These are phyloP conservation scores for Sarcophaga subvicina DNA, from an alignment of 2,888 invertebrate species.

Conservation along the genomic window DNA sequence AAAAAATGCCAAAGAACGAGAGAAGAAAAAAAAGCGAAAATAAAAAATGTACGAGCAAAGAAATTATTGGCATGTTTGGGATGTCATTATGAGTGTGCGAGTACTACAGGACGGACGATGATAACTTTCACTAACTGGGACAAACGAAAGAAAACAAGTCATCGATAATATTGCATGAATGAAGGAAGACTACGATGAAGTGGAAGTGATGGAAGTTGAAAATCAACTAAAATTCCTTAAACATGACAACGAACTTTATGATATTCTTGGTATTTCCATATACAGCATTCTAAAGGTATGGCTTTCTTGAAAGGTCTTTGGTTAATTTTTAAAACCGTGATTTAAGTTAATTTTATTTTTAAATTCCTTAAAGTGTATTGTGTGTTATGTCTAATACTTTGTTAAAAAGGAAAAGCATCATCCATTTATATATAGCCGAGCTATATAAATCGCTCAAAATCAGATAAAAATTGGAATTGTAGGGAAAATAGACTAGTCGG, in stretches of 20 bases:
- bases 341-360: too few species aligned
- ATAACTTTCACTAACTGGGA: constrained; percentile 60
- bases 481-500: too few species aligned
- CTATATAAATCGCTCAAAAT: too few species aligned
- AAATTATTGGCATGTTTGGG: constrained; percentile 68
- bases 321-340: too few species aligned
- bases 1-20: constrained; percentile 53
- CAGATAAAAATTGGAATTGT: too few species aligned
- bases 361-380: too few species aligned
- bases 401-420: too few species aligned
- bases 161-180: constrained; percentile 43
- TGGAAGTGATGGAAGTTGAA: not conserved
- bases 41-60: constrained; percentile 28
- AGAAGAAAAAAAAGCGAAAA: constrained; percentile 34
- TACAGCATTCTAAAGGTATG: constrained; percentile 34
- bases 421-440: too few species aligned
- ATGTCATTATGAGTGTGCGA: constrained; percentile 46
- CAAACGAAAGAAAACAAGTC: constrained; percentile 38
- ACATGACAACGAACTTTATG: constrained; percentile 58
- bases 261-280: constrained; percentile 29
- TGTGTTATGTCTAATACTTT: too few species aligned
- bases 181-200: too few species aligned
- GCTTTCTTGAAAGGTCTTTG: not conserved
- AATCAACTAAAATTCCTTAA: constrained; percentile 42
- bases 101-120: not conserved